These are phyloP conservation scores for Emmelina monodactyla DNA, from an alignment of 2,888 invertebrate genomes.

Conservation along the genomic window DNA sequence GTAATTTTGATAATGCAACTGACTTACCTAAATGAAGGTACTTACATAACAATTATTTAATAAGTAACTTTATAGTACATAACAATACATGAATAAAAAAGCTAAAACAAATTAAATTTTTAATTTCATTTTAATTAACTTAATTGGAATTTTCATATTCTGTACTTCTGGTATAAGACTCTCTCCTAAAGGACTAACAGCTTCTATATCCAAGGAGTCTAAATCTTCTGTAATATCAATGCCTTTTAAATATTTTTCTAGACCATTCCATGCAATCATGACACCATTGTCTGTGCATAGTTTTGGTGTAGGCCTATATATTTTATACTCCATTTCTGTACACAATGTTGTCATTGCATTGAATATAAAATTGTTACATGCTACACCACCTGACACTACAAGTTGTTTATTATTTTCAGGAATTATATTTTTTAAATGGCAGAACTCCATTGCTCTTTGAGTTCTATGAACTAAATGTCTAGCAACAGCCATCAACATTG, in stretches of 20 bases:
- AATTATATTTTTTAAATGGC: slow-evolving; percentile 69
- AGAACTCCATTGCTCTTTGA: slow-evolving; percentile 86
- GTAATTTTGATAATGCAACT: no score
- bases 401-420: slow-evolving; percentile 68
- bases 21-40: no score
- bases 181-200: slow-evolving; percentile 70
- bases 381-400: slow-evolving; percentile 95
- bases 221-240: slow-evolving; percentile 65
- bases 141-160: slow-evolving; percentile 56
- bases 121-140: slow-evolving; percentile 42
- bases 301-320: slow-evolving; percentile 80
- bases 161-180: slow-evolving; percentile 67
- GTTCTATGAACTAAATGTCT: slow-evolving; percentile 84
- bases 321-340: slow-evolving; percentile 68
- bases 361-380: slow-evolving; percentile 88
- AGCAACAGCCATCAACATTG: slow-evolving; percentile 75
- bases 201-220: slow-evolving; percentile 69
- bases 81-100: no score
- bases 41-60: no score
- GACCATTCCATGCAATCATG: slow-evolving; percentile 99
- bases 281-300: slow-evolving; percentile 98
- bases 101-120: slow-evolving; percentile 17
- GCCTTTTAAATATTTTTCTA: slow-evolving; percentile 75
- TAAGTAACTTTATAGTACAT: no score
- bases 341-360: slow-evolving; percentile 75